Evolutionary conservation across 2,888 invertebrate genomes (phyloP).

Genomic region (Yponomeuta cagnagella): DNA sequence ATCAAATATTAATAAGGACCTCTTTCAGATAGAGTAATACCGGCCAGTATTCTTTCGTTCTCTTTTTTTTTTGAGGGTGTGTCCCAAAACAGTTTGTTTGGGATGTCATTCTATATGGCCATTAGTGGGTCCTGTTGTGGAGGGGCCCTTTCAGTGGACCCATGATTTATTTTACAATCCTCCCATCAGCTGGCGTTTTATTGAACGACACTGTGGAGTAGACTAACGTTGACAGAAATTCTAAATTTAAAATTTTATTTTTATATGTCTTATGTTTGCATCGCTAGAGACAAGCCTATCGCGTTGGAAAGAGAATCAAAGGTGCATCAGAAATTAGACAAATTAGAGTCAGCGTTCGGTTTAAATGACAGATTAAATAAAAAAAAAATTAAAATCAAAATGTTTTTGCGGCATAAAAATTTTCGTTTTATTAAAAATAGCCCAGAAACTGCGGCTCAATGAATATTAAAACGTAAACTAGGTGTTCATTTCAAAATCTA

Average conservation of each 20-base stretch:
- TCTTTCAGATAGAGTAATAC: background rate
- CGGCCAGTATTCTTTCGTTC: background rate
- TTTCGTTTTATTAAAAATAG: too few species aligned
- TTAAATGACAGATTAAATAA: too few species aligned
- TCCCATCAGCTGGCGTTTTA: background rate
- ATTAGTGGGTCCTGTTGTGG: background rate
- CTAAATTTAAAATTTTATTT: background rate
- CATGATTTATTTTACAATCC: background rate
- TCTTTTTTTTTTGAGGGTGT: background rate
- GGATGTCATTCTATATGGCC: too few species aligned
- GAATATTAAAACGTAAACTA: too few species aligned
- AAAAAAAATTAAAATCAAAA: too few species aligned
- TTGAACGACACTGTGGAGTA: background rate
- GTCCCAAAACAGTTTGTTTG: background rate
- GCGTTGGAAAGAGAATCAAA: too few species aligned
- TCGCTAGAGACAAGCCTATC: background rate
- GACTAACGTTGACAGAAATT: background rate
- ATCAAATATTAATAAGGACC: too few species aligned
- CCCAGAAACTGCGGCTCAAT: too few species aligned
- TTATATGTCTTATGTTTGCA: background rate
- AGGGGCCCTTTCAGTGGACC: background rate
- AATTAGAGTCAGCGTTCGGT: too few species aligned
- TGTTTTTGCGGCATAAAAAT: too few species aligned
- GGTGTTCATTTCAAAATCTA: too few species aligned
- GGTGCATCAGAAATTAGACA: too few species aligned